These are phyloP conservation scores for Ceraclea dissimilis DNA, from an alignment of 2,888 invertebrate genomes.

Conservation along the genomic window DNA sequence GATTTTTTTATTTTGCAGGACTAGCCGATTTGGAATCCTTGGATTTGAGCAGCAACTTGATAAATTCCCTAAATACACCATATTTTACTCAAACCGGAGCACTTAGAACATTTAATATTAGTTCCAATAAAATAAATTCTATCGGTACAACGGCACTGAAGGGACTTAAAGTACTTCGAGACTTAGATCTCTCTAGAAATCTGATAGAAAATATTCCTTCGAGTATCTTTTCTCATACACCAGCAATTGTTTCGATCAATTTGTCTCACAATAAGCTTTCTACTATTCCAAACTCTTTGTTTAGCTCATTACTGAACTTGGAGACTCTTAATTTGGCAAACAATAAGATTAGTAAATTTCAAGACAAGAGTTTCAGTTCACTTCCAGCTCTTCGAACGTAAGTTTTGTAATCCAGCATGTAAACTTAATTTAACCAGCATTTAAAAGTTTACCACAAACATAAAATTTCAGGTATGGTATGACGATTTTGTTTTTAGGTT, in stretches of 20 bases:
- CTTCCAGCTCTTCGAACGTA: background rate
- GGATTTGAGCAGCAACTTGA: constrained; percentile 15
- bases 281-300: background rate
- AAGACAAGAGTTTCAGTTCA: background rate
- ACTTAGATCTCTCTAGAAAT: constrained; percentile 15
- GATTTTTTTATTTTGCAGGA: constrained; percentile 8
- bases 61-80: constrained; percentile 7
- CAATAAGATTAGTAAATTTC: background rate
- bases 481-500: background rate
- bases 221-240: constrained; percentile 7
- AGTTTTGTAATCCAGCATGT: background rate
- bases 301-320: background rate
- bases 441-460: no score
- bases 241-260: constrained; percentile 7
- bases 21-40: constrained; percentile 13
- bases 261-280: constrained; percentile 10
- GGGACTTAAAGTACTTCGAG: constrained; percentile 11
- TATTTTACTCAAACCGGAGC: constrained; percentile 11
- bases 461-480: no score
- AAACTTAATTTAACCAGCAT: no score
- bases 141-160: constrained; percentile 5
- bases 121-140: constrained; percentile 13
- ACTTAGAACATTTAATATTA: constrained; percentile 15
- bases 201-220: constrained; percentile 11
- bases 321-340: background rate